A percentile compares a stretch with the other conserved stretches of the same genome.
Evolutionary conservation across 2,888 invertebrate genomes (phyloP).

Genomic region (Mechanitis messenoides): DNA sequence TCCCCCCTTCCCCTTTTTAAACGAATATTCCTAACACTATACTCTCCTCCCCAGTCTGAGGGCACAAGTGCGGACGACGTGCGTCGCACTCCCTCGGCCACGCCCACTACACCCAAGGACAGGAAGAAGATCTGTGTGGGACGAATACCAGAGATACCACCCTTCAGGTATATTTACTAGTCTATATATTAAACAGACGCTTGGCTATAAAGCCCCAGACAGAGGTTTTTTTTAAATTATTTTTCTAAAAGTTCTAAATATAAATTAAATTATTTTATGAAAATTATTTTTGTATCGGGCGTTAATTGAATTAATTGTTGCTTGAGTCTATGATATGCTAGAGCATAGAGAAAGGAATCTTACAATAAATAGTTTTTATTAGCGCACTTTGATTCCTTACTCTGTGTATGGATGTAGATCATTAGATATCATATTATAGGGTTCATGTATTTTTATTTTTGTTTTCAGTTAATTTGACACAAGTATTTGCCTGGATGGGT

Average conservation of each 20-base stretch:
- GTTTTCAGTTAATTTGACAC: slow-evolving; percentile 72
- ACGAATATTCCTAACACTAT: too few species aligned
- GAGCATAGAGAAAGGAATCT: not conserved
- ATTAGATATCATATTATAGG: slow-evolving; percentile 13
- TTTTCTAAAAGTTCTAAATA: not conserved
- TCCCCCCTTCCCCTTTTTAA: too few species aligned
- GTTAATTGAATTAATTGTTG: not conserved
- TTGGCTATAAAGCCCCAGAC: not conserved
- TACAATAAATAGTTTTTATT: not conserved
- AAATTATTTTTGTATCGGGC: too few species aligned
- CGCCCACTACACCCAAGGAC: slow-evolving; percentile 61
- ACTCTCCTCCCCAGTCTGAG: slow-evolving; percentile 46
- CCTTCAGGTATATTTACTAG: slow-evolving; percentile 54
- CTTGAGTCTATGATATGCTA: slow-evolving; percentile 2
- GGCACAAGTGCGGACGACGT: slow-evolving; percentile 63
- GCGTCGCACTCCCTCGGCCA: slow-evolving; percentile 44
- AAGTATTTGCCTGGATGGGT: slow-evolving; percentile 65
- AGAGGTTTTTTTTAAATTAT: too few species aligned
- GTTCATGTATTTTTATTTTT: slow-evolving; percentile 46
- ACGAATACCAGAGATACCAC: slow-evolving; percentile 72
- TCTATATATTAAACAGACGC: not conserved
- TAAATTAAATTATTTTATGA: not conserved
- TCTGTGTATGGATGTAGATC: slow-evolving; percentile 1
- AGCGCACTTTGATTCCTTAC: not conserved
- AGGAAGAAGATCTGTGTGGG: slow-evolving; percentile 60